Evolutionary conservation across 2,797 vertebrate genomes (phyloP).

Genomic region (Artibeus jamaicensis): DNA sequence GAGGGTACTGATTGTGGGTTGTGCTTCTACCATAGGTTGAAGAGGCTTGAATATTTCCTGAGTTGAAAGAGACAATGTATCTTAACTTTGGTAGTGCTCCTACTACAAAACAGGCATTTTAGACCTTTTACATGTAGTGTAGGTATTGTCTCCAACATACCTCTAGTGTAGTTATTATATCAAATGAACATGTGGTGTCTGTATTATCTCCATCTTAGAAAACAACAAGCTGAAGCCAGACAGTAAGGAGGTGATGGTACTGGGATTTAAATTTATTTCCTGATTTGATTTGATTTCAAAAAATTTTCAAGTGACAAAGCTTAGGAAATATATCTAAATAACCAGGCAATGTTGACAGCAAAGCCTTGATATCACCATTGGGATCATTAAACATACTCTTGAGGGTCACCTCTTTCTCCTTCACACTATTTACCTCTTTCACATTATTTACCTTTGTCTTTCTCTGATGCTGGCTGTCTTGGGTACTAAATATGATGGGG

Average conservation of each 20-base stretch:
- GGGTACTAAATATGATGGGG: background rate
- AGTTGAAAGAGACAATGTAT: background rate
- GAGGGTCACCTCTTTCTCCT: background rate
- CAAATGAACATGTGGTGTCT: background rate
- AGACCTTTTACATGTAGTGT: background rate
- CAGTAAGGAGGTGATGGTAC: background rate
- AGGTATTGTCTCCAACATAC: background rate
- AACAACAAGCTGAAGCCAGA: background rate
- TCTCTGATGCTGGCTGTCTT: background rate
- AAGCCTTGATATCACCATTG: background rate
- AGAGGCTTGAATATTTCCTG: background rate
- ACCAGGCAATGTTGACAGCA: background rate
- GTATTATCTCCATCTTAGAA: background rate
- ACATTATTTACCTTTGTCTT: background rate
- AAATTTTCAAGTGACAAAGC: background rate
- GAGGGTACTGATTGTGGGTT: background rate
- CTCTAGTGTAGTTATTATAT: background rate
- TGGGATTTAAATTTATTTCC: background rate
- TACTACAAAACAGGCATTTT: background rate
- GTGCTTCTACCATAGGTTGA: background rate
- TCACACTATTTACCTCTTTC: background rate
- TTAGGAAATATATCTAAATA: background rate
- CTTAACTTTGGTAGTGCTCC: background rate
- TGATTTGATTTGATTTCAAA: background rate
- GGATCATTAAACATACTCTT: background rate